Evolutionary conservation across 2,888 invertebrate species (phyloP).

Genomic region (Euzophera pinguis): DNA sequence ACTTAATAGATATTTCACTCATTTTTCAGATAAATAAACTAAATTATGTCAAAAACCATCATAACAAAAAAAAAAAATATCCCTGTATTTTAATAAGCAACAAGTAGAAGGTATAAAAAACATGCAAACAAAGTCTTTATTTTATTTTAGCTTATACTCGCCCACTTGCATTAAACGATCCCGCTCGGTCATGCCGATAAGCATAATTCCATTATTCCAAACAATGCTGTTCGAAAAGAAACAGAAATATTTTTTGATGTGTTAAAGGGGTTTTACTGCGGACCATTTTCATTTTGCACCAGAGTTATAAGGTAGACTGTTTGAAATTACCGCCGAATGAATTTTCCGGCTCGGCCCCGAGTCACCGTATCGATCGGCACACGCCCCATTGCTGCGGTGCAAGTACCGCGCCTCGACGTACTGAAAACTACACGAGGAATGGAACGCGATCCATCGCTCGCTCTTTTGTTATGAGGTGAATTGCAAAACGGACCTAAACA

Average conservation of each 20-base stretch:
- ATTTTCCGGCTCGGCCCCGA: constrained; percentile 46
- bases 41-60: too few species aligned
- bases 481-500: constrained; percentile 59
- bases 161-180: constrained; percentile 30
- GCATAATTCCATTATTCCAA: constrained; percentile 15
- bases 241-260: constrained; percentile 11
- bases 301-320: constrained; percentile 33
- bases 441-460: constrained; percentile 47
- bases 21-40: too few species aligned
- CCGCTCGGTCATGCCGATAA: constrained; percentile 41
- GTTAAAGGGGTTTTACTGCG: constrained; percentile 7
- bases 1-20: too few species aligned
- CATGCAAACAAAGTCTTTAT: constrained; percentile 15
- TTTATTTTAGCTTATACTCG: constrained; percentile 27
- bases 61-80: neutral
- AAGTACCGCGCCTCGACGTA: constrained; percentile 24
- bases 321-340: constrained; percentile 63
- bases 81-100: neutral
- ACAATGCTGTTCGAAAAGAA: neutral
- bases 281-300: constrained; percentile 30
- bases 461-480: constrained; percentile 50
- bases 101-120: neutral
- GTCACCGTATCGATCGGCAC: constrained; percentile 59
- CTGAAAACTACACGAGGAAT: constrained; percentile 47
- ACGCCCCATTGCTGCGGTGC: constrained; percentile 59